A percentile compares a stretch with the other conserved stretches of the same genome.
Conservation (phyloP, 1,140 invertebrate genomes). For the Drosophila mojavensis region DNA sequence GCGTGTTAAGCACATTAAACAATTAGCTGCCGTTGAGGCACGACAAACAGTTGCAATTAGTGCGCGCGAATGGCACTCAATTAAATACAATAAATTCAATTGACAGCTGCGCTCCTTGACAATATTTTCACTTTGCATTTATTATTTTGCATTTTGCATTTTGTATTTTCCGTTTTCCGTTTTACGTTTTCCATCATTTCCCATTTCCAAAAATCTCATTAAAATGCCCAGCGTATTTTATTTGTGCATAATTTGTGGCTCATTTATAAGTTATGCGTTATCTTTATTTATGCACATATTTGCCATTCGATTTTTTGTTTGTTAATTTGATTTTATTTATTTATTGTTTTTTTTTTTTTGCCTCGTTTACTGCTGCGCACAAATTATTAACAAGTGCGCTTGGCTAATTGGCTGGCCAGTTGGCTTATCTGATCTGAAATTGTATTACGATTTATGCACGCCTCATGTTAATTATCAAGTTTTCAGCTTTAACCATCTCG, state of each 20-base stretch:
- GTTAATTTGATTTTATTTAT: slow-evolving; percentile 14
- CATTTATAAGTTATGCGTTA: slow-evolving; percentile 67
- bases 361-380: slow-evolving; percentile 10
- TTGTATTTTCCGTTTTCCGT: neutral
- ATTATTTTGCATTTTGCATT: neutral
- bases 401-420: slow-evolving; percentile 67
- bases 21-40: slow-evolving; percentile 57
- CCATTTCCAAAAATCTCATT: slow-evolving; percentile 12
- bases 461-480: slow-evolving; percentile 60
- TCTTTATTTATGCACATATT: slow-evolving; percentile 71
- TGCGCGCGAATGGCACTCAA: slow-evolving; percentile 70
- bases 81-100: slow-evolving; percentile 78
- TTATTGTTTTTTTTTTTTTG: neutral
- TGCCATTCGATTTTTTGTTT: slow-evolving; percentile 23
- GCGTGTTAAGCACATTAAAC: slow-evolving; percentile 50
- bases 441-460: slow-evolving; percentile 29
- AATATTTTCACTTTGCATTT: neutral
- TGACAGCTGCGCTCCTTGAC: slow-evolving; percentile 63
- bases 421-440: slow-evolving; percentile 57
- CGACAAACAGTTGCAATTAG: slow-evolving; percentile 73
- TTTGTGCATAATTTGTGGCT: slow-evolving; percentile 48
- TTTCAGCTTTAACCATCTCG: neutral
- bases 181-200: neutral
- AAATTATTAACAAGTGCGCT: slow-evolving; percentile 55
- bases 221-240: slow-evolving; percentile 23